These are phyloP conservation scores for Cyphomyrmex costatus DNA, from an alignment of 1,140 invertebrate species.

Conservation along the genomic window DNA sequence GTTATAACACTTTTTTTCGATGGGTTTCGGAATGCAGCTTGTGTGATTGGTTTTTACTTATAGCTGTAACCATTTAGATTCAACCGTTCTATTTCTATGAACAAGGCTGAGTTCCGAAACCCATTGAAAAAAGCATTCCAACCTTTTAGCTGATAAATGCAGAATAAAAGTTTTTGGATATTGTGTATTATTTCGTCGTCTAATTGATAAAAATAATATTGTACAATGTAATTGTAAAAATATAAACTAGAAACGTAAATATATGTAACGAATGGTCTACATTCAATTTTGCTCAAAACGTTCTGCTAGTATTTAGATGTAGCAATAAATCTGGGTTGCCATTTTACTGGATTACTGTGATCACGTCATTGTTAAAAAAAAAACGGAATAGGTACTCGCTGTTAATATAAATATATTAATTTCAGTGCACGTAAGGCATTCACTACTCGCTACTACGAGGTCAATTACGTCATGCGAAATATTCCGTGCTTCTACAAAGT, in stretches of 20 bases:
- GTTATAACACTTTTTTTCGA: too few relatives aligned
- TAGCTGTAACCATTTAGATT: too few relatives aligned
- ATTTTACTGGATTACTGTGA: background rate
- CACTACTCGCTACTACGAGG: constrained; percentile 32
- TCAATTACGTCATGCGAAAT: constrained; percentile 22
- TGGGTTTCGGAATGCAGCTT: too few relatives aligned
- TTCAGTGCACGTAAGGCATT: background rate
- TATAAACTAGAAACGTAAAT: background rate
- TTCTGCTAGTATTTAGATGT: background rate
- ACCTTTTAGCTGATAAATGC: background rate
- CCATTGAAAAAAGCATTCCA: too few relatives aligned
- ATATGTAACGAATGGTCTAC: background rate
- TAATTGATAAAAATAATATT: background rate
- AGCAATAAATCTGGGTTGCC: background rate
- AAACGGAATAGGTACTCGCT: background rate
- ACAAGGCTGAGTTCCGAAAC: background rate
- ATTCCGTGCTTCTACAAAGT: background rate
- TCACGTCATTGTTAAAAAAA: background rate
- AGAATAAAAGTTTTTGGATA: background rate
- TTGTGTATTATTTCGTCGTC: background rate
- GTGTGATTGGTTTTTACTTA: too few relatives aligned
- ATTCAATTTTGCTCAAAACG: constrained; percentile 14
- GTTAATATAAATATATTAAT: constrained; percentile 58
- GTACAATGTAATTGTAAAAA: background rate
- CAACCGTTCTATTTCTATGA: too few relatives aligned